Conservation (phyloP, 2,797 vertebrate genomes). For the Platalea minor region DNA sequence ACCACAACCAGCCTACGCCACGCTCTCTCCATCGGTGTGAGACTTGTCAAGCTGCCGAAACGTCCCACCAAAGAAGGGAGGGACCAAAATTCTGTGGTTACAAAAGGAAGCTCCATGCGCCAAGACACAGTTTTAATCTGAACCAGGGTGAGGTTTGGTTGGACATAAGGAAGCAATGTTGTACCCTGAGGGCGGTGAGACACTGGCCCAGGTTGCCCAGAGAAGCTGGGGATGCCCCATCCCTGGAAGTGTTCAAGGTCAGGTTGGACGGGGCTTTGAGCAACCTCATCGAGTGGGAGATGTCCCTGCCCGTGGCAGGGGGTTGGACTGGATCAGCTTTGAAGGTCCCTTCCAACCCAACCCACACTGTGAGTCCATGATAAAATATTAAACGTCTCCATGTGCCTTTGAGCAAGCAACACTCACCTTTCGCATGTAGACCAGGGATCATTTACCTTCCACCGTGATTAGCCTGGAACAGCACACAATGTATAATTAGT, state of each 20-base stretch:
- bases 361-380: not conserved
- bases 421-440: not conserved
- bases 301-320: not conserved
- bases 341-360: not conserved
- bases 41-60: not conserved
- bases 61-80: not conserved
- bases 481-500: not conserved
- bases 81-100: not conserved
- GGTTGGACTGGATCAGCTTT: not conserved
- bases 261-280: not conserved
- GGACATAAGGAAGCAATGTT: not conserved
- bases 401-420: not conserved
- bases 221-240: not conserved
- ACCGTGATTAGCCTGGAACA: not conserved
- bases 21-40: rapidly evolving
- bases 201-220: not conserved
- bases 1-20: not conserved
- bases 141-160: not conserved
- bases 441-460: not conserved
- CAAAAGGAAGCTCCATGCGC: not conserved
- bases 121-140: not conserved
- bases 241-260: not conserved
- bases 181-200: rapidly evolving
- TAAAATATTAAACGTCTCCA: not conserved
- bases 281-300: not conserved